A percentile compares a stretch with the other conserved stretches of the same genome.
Evolutionary conservation across 2,113 vertebrate genomes (phyloP).

Genomic region (Triplophysa rosa): DNA sequence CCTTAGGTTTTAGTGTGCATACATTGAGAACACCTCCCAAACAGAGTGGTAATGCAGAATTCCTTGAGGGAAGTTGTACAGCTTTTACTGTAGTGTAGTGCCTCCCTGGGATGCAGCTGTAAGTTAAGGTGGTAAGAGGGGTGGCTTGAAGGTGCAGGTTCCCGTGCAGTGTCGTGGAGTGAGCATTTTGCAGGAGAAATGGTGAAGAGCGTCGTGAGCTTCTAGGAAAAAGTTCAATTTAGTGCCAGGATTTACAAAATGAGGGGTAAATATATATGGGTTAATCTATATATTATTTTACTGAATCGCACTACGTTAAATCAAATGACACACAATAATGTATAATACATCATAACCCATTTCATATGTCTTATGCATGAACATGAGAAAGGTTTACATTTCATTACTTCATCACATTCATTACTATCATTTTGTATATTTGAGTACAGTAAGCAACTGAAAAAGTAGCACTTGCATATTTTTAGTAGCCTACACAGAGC

Average conservation of each 20-base stretch:
- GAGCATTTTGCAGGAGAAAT: slow-evolving; percentile 97
- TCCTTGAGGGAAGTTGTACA: slow-evolving; percentile 39
- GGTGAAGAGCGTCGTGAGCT: slow-evolving; percentile 91
- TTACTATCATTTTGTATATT: not conserved
- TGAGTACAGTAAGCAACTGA: not conserved
- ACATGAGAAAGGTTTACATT: not conserved
- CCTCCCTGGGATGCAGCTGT: slow-evolving; percentile 17
- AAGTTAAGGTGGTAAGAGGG: slow-evolving; percentile 85
- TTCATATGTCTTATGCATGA: not conserved
- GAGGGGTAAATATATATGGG: slow-evolving; percentile 2
- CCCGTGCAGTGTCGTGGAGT: slow-evolving; percentile 90
- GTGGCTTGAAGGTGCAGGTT: slow-evolving; percentile 93
- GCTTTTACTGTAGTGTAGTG: slow-evolving; percentile 15
- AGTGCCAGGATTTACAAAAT: slow-evolving; percentile 54
- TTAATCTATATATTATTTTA: slow-evolving; percentile 3
- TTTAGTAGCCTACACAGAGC: not conserved
- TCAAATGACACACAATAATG: not conserved
- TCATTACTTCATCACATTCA: not conserved
- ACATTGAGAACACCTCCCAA: slow-evolving; percentile 41
- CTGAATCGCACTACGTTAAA: not conserved
- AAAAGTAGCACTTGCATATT: slow-evolving; percentile 77
- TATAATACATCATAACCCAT: not conserved
- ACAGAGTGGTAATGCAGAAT: slow-evolving; percentile 19
- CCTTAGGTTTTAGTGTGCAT: slow-evolving; percentile 38
- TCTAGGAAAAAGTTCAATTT: slow-evolving; percentile 75